Evolutionary conservation across 2,797 vertebrate genomes (phyloP).

Genomic region (Dendrocincla tyrannina): DNA sequence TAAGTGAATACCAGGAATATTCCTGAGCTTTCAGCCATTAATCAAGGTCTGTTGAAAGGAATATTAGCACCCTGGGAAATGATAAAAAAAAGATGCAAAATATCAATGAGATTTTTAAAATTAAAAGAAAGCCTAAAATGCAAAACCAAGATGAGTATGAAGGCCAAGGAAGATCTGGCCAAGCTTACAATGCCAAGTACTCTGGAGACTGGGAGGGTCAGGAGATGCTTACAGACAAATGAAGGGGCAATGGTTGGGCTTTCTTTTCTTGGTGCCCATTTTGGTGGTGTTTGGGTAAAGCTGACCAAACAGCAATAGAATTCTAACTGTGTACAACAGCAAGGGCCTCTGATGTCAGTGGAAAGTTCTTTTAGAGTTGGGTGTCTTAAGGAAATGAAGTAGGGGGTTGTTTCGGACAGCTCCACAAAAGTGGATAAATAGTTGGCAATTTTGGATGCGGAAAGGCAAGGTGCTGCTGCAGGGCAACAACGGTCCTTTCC

Average conservation of each 20-base stretch:
- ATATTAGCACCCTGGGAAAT: conserved; percentile 54
- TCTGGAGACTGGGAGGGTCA: not conserved
- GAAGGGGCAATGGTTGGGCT: not conserved
- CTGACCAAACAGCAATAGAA: not conserved
- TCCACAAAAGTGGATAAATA: fast-evolving
- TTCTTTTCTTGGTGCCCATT: not conserved
- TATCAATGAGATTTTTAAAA: conserved; percentile 25
- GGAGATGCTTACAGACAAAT: not conserved
- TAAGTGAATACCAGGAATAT: conserved; percentile 73
- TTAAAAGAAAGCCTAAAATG: conserved; percentile 3
- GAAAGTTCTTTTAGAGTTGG: not conserved
- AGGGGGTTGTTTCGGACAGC: not conserved
- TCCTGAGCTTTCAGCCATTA: conserved; percentile 57
- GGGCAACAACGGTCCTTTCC: not conserved
- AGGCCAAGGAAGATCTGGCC: not conserved
- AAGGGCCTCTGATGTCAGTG: not conserved
- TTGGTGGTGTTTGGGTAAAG: not conserved
- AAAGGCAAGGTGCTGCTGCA: not conserved
- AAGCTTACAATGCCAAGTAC: not conserved
- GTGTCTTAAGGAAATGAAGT: not conserved
- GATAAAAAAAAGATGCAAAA: not conserved
- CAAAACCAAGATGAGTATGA: not conserved
- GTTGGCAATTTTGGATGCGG: not conserved
- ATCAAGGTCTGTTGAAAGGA: conserved; percentile 59
- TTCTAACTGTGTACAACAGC: not conserved